A percentile compares a stretch with the other conserved stretches of the same genome.
Conservation (phyloP, 1,140 invertebrate species). For the Tyrophagus putrescentiae region DNA sequence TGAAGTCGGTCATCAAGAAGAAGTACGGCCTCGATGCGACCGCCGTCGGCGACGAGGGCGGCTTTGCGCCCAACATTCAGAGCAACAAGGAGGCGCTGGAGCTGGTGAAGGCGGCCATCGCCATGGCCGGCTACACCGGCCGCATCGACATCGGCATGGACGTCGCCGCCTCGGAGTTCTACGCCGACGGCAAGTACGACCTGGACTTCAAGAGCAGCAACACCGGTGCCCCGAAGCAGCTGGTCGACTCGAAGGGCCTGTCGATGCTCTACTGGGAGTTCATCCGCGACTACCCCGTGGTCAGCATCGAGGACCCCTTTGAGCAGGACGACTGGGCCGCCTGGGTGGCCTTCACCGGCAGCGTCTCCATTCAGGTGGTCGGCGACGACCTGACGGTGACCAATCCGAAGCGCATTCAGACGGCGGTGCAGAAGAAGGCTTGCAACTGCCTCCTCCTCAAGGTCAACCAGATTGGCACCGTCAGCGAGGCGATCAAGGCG, state of each 20-base stretch:
- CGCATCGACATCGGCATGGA: conserved; percentile 97
- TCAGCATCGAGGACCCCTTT: conserved; percentile 96
- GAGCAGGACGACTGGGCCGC: conserved; percentile 94
- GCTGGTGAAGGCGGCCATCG: conserved; percentile 78
- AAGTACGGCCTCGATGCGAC: conserved; percentile 68
- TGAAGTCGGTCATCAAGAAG: conserved; percentile 85
- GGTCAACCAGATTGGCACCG: conserved; percentile 95
- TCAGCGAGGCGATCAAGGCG: conserved; percentile 91
- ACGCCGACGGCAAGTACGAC: conserved; percentile 70
- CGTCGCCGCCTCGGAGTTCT: conserved; percentile 94
- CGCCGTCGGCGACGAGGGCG: conserved; percentile 97
- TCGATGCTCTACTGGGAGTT: conserved; percentile 75
- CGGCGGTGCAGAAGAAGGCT: conserved; percentile 85
- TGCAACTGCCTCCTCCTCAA: conserved; percentile 95
- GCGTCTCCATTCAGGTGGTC: conserved; percentile 57
- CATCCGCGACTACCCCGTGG: conserved; percentile 83
- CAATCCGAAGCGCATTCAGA: conserved; percentile 83
- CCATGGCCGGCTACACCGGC: conserved; percentile 79
- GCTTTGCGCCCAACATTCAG: conserved; percentile 94
- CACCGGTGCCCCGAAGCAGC: conserved; percentile 64
- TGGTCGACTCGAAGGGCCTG: conserved; percentile 96
- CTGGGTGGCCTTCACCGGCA: conserved; percentile 64
- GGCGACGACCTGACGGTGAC: conserved; percentile 93
- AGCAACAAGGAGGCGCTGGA: conserved; percentile 82
- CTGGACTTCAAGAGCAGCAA: conserved; percentile 93